These are phyloP conservation scores for Catostomus latipinnis DNA, from an alignment of 2,797 vertebrate genomes.

Conservation along the genomic window DNA sequence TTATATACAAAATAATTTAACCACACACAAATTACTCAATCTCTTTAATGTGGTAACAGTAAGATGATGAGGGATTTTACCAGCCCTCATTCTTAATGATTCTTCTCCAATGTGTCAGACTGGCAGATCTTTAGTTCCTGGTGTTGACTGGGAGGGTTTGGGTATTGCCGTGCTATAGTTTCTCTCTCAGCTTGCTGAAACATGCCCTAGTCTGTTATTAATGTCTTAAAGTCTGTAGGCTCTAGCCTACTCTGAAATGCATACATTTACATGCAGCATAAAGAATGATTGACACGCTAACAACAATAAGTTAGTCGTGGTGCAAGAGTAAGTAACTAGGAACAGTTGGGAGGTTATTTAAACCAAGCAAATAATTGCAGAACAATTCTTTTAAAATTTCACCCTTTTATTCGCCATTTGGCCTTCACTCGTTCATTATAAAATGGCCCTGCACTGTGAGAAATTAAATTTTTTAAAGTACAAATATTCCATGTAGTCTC, in stretches of 20 bases:
- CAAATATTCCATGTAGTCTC: too few species aligned
- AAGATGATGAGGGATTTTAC: background rate
- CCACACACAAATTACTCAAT: background rate
- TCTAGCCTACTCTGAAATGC: background rate
- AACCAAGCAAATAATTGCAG: background rate
- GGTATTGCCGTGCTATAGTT: conserved; percentile 8
- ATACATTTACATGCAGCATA: background rate
- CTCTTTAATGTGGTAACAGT: background rate
- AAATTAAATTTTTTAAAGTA: too few species aligned
- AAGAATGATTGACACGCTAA: background rate
- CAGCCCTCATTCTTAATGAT: too few species aligned
- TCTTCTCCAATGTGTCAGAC: background rate
- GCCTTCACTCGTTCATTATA: too few species aligned
- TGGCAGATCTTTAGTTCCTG: background rate
- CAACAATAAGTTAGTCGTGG: background rate
- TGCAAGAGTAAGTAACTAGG: background rate
- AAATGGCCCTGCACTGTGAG: background rate
- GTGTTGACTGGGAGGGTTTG: background rate
- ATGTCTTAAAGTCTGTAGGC: too few species aligned
- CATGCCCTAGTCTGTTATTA: background rate
- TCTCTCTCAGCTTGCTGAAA: conserved; percentile 4
- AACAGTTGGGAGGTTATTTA: background rate
- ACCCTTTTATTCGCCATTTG: too few species aligned
- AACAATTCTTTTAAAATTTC: background rate
- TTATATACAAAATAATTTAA: conserved; percentile 2